Conservation (phyloP, 2,888 invertebrate species). For the Pollenia griseotomentosa region DNA sequence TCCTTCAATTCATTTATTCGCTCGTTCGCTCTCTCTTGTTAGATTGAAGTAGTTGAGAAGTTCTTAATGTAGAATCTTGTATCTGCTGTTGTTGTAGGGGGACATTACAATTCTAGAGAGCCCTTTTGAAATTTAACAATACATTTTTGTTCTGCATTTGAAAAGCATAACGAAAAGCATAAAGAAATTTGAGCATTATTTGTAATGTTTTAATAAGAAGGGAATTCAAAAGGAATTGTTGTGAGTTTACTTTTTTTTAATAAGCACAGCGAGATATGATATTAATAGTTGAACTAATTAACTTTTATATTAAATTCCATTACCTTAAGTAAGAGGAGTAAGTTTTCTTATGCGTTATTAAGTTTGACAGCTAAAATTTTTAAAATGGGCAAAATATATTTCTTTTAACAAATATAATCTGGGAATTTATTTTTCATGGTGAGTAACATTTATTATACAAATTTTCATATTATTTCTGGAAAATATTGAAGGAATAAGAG, state of each 20-base stretch:
- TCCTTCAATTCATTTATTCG: conserved; percentile 1
- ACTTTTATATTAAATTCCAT: conserved; percentile 12
- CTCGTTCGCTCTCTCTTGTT: neutral
- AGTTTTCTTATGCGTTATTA: no score
- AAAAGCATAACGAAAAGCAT: conserved; percentile 55
- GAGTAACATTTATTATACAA: no score
- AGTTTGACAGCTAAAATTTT: no score
- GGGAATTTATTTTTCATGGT: no score
- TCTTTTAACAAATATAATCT: no score
- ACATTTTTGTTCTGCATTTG: conserved; percentile 38
- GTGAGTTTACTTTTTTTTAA: conserved; percentile 3
- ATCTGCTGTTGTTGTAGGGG: conserved; percentile 8
- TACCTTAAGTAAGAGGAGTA: no score
- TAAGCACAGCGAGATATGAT: neutral
- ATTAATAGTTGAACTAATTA: conserved; percentile 24
- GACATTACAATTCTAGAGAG: conserved; percentile 30
- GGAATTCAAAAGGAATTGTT: neutral
- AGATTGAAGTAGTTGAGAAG: conserved; percentile 11
- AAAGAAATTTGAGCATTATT: conserved; percentile 9
- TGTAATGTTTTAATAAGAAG: neutral
- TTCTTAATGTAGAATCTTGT: conserved; percentile 39
- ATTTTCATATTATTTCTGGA: no score
- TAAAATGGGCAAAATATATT: no score
- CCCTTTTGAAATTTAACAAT: conserved; percentile 22
- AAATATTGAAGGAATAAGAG: no score